Evolutionary conservation across 2,888 invertebrate genomes (phyloP).

Genomic region (Suillia variegata): DNA sequence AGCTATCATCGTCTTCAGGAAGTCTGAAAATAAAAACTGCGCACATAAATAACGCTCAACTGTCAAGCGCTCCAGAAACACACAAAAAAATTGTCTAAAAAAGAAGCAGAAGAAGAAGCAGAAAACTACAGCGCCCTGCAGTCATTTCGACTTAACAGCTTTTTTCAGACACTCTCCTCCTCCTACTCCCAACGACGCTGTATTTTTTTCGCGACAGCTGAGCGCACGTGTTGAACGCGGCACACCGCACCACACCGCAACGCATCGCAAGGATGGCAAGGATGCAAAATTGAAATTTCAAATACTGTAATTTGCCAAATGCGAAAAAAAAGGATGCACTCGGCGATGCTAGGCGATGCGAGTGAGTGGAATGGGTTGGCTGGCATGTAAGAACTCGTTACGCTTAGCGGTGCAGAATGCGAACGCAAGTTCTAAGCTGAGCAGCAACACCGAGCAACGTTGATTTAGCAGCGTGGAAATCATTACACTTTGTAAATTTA

Average conservation of each 20-base stretch:
- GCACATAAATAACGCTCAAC: not conserved
- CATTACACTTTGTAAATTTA: too few relatives aligned
- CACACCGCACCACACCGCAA: too few relatives aligned
- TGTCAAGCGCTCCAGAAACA: not conserved
- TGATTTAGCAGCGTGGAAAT: conserved; percentile 13
- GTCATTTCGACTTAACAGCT: not conserved
- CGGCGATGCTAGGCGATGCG: too few relatives aligned
- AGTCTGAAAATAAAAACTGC: too few relatives aligned
- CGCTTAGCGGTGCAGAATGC: conserved; percentile 27
- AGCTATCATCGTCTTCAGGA: not conserved
- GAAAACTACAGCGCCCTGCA: not conserved
- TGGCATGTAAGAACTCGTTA: conserved; percentile 19
- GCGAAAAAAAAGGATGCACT: not conserved
- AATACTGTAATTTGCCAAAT: not conserved
- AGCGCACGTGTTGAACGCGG: not conserved
- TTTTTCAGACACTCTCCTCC: not conserved
- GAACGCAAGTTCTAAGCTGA: too few relatives aligned
- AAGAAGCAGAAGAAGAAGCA: too few relatives aligned
- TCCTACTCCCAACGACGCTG: too few relatives aligned
- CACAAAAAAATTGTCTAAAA: not conserved
- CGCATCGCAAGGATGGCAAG: too few relatives aligned
- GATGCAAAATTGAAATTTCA: conserved; percentile 2
- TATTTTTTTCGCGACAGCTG: not conserved
- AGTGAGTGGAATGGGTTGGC: not conserved
- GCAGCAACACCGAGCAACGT: too few relatives aligned